Conservation (phyloP, 1,140 invertebrate species). For the Limonius californicus region DNA sequence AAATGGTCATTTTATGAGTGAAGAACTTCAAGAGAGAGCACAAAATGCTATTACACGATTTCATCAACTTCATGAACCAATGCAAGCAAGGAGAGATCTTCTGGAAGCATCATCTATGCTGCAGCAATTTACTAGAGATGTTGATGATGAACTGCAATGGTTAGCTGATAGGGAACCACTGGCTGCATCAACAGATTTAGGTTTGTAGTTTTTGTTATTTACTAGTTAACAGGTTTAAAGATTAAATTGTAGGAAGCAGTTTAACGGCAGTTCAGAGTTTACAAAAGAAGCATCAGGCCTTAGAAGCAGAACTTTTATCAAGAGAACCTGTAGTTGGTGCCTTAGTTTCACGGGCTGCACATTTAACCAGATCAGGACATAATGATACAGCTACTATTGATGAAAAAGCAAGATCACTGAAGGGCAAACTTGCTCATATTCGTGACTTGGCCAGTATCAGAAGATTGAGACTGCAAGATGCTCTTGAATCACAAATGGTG, state of each 20-base stretch:
- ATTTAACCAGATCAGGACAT: constrained; percentile 80
- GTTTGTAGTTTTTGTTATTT: constrained; percentile 1
- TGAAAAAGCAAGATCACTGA: constrained; percentile 59
- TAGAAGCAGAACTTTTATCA: constrained; percentile 79
- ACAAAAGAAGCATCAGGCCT: constrained; percentile 91
- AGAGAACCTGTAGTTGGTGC: constrained; percentile 77
- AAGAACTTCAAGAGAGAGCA: constrained; percentile 75
- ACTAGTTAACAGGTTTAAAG: not conserved
- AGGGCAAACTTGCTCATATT: constrained; percentile 60
- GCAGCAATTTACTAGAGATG: constrained; percentile 81
- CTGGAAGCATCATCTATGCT: constrained; percentile 81
- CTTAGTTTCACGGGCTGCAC: constrained; percentile 65
- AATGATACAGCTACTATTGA: constrained; percentile 74
- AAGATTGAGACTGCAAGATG: constrained; percentile 68
- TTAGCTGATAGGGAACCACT: constrained; percentile 80
- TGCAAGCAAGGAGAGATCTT: constrained; percentile 85
- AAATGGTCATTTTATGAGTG: constrained; percentile 77
- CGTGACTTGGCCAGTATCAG: constrained; percentile 69
- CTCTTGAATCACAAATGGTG: constrained; percentile 81
- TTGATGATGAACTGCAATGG: constrained; percentile 85
- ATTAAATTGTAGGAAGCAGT: constrained; percentile 55
- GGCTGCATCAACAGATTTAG: constrained; percentile 71
- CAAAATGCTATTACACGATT: constrained; percentile 69
- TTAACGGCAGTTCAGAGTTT: constrained; percentile 91
- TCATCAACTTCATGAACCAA: constrained; percentile 79